These are phyloP conservation scores for Apamea sordens DNA, from an alignment of 2,888 invertebrate genomes.

Conservation along the genomic window DNA sequence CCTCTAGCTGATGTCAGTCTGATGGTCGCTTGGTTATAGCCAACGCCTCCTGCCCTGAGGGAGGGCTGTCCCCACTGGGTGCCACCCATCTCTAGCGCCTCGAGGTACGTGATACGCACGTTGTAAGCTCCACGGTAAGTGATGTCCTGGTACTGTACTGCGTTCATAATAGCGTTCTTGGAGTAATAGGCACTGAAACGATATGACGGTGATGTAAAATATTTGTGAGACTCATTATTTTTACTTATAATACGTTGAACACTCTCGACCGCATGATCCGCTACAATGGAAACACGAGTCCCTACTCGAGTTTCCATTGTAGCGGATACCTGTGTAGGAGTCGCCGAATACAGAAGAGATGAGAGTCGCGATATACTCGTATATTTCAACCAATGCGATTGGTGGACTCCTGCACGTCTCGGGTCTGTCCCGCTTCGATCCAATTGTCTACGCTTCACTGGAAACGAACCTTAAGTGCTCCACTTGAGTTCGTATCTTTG, in stretches of 20 bases:
- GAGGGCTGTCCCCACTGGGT: slow-evolving; percentile 75
- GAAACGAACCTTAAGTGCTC: background rate
- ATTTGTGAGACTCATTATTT: background rate
- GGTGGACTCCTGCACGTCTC: background rate
- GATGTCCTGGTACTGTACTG: slow-evolving; percentile 80
- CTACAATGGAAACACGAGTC: too few species aligned
- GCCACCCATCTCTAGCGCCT: slow-evolving; percentile 75
- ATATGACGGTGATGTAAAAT: background rate
- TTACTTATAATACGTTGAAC: too few species aligned
- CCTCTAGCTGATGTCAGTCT: slow-evolving; percentile 77
- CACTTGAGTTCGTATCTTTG: background rate
- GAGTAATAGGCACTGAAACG: slow-evolving; percentile 28
- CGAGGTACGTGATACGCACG: slow-evolving; percentile 76
- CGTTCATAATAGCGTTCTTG: slow-evolving; percentile 70
- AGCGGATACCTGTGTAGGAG: background rate
- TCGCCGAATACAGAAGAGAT: too few species aligned
- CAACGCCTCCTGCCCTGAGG: slow-evolving; percentile 74
- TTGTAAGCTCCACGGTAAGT: slow-evolving; percentile 75
- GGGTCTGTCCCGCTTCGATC: background rate
- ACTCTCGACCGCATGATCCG: background rate
- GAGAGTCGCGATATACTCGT: background rate
- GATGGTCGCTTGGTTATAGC: slow-evolving; percentile 75
- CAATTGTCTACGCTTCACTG: background rate
- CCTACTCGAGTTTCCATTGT: background rate
- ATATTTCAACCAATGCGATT: background rate